Evolutionary conservation across 1,140 invertebrate species (phyloP), one percentile per base, ranked within the genome.

Genomic region (Caenorhabditis brenneri): DNA sequence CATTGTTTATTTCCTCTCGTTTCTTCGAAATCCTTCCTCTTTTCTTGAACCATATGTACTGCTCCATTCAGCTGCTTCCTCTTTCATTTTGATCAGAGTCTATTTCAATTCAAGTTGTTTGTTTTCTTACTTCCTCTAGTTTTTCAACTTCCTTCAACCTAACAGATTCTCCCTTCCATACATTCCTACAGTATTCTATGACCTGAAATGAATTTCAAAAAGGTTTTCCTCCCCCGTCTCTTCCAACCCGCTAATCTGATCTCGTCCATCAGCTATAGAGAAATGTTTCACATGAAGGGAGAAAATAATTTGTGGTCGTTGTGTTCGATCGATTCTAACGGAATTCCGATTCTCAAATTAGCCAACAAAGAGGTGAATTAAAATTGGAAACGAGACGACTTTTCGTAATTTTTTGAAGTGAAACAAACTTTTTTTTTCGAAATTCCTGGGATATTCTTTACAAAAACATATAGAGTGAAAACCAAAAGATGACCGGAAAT

Each of bases 1-100:
- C 65, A 74, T 46, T 74, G 65, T 74, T 74, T 74, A 74, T 74
- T 42, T 74, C 53, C 10, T 58, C 53, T 58, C 53, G 24, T 58
- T 27, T 58, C 53, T 42, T 12, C 12, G 12, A 42, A 12, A 42
- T 58, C 49, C 19, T 51, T 19, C 12, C 36, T n/a, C 4, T 65
- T 24, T 65, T 42, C 65, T 74, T 24, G 15, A 27, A 74, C 65
- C 65, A 74, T 74, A 74, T 74, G 65, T 42, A 36, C 49, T 51
- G n/a, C n/a, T 74, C 10, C n/a, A 10, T 10, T 74, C 36, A 42
- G n/a, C 36, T 22, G 33, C 22, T n/a, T 7, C 10, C 33, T 39
- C 36, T 31, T 27, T 15, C 24, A 10, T 36, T 31, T 24, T 6
- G 36, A 74, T 74, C 36, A n/a, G 24, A 74, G 22, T 2, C n/a